Evolutionary conservation across 1,140 invertebrate species (phyloP), one percentile per base, ranked within the genome.

Genomic region (Ruditapes philippinarum): DNA sequence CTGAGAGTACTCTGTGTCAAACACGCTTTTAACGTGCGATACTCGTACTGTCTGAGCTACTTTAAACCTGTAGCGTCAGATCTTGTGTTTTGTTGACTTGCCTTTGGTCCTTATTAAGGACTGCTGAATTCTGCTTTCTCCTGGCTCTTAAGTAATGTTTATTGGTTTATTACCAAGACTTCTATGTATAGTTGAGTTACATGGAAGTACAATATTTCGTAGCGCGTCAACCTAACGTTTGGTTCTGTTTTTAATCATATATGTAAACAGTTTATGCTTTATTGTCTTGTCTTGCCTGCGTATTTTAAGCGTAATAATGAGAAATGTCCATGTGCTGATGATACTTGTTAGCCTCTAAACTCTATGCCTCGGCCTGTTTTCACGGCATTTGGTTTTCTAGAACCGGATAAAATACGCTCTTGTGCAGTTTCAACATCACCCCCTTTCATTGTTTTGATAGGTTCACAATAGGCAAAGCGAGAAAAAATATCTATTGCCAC

Each of bases 201-300:
- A 82, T 19, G 54, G 38, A 2, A 3, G 17, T 2, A 82, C 79
- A 22, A 82, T 51, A 33, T 82, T 49, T 22, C 45, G 36, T 42
- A 74, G 25, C 2, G 45, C n/a, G 22, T 40, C 38, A 2, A 74
- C 19, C 40, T 68, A 83, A n/a, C 38, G 2, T 31, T 82, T 1
- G 1, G 33, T 82, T 28, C 80, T 45, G 0, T 70, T 86, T 25
- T 73, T 86, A 25, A 42, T 12, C 68, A 86, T 76, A 33, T 73
- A 73, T 25, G 51, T 60, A 60, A 78, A 86, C 22, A 86, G 19
- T 45, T 62, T 86, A 28, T 76, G 83, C 36, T 86, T 86, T 33
- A 78, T 86, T 12, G 73, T 54, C 57, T 86, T 76, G n/a, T n/a
- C n/a, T n/a, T 17, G 83, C 78, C 40, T 76, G 70, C 5, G 49